Evolutionary conservation across 2,797 vertebrate species (phyloP), one percentile per base, ranked within the genome.

Genomic region (Lagocephalus sceleratus): DNA sequence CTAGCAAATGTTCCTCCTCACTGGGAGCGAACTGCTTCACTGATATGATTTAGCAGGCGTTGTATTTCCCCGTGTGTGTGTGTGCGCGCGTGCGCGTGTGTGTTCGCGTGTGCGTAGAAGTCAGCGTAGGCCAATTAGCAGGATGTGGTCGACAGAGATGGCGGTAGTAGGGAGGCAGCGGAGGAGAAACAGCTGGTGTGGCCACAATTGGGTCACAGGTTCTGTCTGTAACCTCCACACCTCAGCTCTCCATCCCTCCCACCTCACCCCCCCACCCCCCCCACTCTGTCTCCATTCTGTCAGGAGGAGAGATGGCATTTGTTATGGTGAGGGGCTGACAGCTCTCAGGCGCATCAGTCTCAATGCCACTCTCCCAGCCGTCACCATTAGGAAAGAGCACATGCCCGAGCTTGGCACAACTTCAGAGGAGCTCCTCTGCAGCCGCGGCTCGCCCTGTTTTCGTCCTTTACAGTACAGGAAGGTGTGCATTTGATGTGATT

Each of bases 141-240:
- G 87, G 85, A 88, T 88, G 85, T 84, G 85, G 78, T 84, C 78
- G 75, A 57, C 68, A 58, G 73, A 79, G 84, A 78, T 80, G 82
- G 65, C 48, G 21, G 80, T 67, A 79, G 76, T 80, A 63, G 75
- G 63, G 69, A 81, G 68, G 75, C 69, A 78, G 71, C 73, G 71
- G 77, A 77, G 74, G 79, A 63, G 81, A 88, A 89, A 88, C 89
- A 88, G 84, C 84, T 90, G 85, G 78, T 82, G 85, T 81, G 79
- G 86, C 79, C 82, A 81, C 83, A 86, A 80, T 66, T 80, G 85
- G 88, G 89, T 87, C 86, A 87, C 75, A 76, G 84, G 81, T 87
- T 84, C 78, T 83, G 65, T 78, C 69, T 83, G 76, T 76, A 81
- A 80, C 73, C 73, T 81, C 74, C 61, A 54, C 72, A 66, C 76